A percentile compares a stretch with the other conserved stretches of the same genome.
Evolutionary conservation across 2,797 vertebrate species (phyloP).

Genomic region (Urophycis tenuis): DNA sequence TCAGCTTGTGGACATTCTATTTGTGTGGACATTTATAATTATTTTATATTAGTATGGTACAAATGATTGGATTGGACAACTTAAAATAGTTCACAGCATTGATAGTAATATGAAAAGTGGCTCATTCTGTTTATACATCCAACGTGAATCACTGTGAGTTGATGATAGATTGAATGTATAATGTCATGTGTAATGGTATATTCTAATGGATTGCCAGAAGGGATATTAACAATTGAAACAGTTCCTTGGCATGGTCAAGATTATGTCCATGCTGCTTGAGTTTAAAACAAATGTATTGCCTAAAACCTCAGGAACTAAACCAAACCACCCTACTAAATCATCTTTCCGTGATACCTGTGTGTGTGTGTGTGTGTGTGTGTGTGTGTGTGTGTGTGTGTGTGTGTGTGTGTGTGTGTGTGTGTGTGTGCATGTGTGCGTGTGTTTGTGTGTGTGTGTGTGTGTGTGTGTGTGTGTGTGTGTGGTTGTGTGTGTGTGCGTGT

Average conservation of each 20-base stretch:
- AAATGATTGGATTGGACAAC: background rate
- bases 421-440: constrained; percentile 14
- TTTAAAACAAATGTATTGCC: background rate
- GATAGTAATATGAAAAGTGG: background rate
- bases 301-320: background rate
- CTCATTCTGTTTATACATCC: background rate
- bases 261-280: background rate
- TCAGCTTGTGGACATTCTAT: background rate
- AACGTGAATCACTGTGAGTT: background rate
- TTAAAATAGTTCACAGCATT: background rate
- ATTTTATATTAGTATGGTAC: background rate
- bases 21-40: background rate
- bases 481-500: constrained; percentile 21
- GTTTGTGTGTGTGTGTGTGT: constrained; percentile 16
- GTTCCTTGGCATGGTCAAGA: background rate
- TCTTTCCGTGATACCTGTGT: constrained; percentile 4
- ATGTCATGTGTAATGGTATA: background rate
- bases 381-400: constrained; percentile 16
- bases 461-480: background rate
- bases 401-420: constrained; percentile 11
- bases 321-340: constrained; percentile 9
- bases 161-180: background rate
- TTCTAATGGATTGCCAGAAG: no score
- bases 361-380: constrained; percentile 11
- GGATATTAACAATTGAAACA: no score